Base-by-base conservation (phyloP, 2,888 invertebrate genomes). In the Melangyna quadrimaculata region DNA sequence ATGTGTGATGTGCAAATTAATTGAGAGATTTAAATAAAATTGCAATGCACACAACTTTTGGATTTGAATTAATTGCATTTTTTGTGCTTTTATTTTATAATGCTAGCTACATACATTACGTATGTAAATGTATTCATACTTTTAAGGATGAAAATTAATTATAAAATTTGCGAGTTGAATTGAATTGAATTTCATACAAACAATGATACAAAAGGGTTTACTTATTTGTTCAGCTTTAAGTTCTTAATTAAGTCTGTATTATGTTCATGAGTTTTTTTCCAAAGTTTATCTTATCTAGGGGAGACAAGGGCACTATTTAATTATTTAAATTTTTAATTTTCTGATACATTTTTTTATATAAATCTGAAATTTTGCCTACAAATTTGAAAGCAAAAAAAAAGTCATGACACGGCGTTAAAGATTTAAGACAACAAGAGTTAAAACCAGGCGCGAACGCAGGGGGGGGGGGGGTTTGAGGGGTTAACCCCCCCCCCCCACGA, bases 1-100 rank as follows among this genome's bases (percentile, higher is more conserved):
- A 45, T 65, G 43, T 65, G 45, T 45, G 45, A 65, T 32, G 29
- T 14, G 29, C 6, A 65, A 45, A 45, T 65, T 45, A 65, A 45
- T 65, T 45, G 65, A 45, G 29, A 65, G 45, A 65, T 45, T 65
- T 65, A 65, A 65, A 65, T 43, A 63, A 43, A 43, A 63, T 27
- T 43, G 24, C 40, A 63, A 27, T 29, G 63, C 29, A 43, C 19
- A 17, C 43, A 65, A 19, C 29, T 19, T 12, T 43, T 17, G 45
- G 5, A 45, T 65, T 65, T 27, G 63, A 45, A 45, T 45, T 45
- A 45, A 45, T 65, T 29, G 45, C n/a, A 29, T 45, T 40, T 40
- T 43, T 65, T 65, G 19, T 43, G 1, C 5, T 1, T 55, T 19
- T 10, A 45, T n/a, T 14, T n/a, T n/a, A n/a, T n/a, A n/a, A n/a